Base-by-base conservation (phyloP, 2,888 invertebrate genomes). In the Stenolophus ochropezus region DNA sequence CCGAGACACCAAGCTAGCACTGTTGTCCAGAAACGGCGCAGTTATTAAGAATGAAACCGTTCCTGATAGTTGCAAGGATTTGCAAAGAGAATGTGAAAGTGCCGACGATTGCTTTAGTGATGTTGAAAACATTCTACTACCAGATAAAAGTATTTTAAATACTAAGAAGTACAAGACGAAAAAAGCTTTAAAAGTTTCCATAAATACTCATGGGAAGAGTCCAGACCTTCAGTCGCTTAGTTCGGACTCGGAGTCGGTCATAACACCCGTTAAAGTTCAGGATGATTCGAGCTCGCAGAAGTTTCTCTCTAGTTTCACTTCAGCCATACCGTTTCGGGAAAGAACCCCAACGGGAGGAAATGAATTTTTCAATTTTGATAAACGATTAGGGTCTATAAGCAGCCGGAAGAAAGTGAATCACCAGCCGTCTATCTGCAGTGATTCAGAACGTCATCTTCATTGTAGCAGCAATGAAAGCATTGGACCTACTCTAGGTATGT, bases 401-500 rank as follows among this genome's bases (percentile, higher is more conserved):
- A 25, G 51, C 20, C 84, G 86, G 27, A 88, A 87, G 82, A 84
- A 86, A 76, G 88, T 90, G 82, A 91, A 90, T 86, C 88, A 88
- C 83, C 91, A 91, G 84, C 85, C 90, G 82, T 90, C 91, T 53
- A 86, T 90, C 74, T 87, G 90, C 18, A 89, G 91, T 86, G 93
- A 92, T 83, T 90, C 90, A 81, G 93, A 91, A 85, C 90, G 91
- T 85, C 93, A 93, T 87, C 93, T 92, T 84, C 92, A 93, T 84
- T 90, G 89, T 86, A 96, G 96, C 89, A 96, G 96, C 87, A 94
- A 93, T 84, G 96, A 96, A 89, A 96, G 96, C 87, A 91, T 96
- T 84, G 81, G 81, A 14, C 75, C 81, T 49, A 56, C 23, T 42
- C 25, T 81, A 42, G 75, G 81, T 81, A 81, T 73, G 65, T 61